A percentile compares a stretch with the other conserved stretches of the same genome.
Conservation (phyloP, 1,140 invertebrate species). For the Cydia amplana region DNA sequence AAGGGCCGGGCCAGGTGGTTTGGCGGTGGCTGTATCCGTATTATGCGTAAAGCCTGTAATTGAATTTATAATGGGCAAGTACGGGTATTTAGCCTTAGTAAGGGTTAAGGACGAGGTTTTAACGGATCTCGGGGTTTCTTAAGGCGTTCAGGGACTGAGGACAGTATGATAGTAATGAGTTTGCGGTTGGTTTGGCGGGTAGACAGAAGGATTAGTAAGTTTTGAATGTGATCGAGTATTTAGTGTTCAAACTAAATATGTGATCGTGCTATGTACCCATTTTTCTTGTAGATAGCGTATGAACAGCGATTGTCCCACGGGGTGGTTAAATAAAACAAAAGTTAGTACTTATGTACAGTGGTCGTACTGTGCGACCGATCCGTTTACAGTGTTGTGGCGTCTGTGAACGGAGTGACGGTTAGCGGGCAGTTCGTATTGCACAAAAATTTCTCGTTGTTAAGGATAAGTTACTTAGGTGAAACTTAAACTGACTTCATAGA, state of each 20-base stretch:
- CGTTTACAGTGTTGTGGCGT: no score
- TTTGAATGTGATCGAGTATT: background rate
- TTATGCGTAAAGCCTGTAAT: slow-evolving; percentile 60
- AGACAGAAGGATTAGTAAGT: slow-evolving; percentile 14
- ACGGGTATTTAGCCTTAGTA: slow-evolving; percentile 42
- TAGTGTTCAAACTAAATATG: background rate
- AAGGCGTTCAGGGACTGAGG: slow-evolving; percentile 4
- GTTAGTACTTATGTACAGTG: no score
- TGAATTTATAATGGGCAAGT: slow-evolving; percentile 76
- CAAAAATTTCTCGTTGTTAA: no score
- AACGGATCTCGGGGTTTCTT: slow-evolving; percentile 7
- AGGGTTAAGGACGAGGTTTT: slow-evolving; percentile 54
- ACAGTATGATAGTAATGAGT: slow-evolving; percentile 26
- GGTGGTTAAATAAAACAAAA: no score
- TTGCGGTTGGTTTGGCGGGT: slow-evolving; percentile 15
- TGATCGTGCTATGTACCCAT: no score
- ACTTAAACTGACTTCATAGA: no score
- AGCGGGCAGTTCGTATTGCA: no score
- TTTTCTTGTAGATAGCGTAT: no score
- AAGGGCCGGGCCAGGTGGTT: slow-evolving; percentile 12
- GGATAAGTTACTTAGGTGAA: no score
- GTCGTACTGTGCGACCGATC: no score
- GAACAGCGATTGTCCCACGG: no score
- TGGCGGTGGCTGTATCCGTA: background rate
- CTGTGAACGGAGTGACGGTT: no score